A percentile compares a stretch with the other conserved stretches of the same genome.
phyloP scores from a whole-genome alignment of 2,797 vertebrate species.

The Agapornis canus region DNA sequence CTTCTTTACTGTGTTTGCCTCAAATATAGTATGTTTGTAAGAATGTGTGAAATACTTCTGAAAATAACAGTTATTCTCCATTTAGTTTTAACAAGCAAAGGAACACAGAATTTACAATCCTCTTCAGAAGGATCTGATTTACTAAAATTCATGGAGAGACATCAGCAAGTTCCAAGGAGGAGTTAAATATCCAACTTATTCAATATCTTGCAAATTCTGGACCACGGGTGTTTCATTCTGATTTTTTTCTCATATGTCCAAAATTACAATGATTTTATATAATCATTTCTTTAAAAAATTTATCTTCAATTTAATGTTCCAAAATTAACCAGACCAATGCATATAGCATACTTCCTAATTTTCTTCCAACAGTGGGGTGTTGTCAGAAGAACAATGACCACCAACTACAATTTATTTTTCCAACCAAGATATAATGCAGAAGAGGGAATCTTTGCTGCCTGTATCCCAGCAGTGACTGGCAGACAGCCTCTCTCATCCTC shows the following conservation, averaged over 20 bases:
- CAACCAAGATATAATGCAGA: not conserved
- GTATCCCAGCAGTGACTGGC: not conserved
- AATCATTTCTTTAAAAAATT: not conserved
- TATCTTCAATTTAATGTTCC: not conserved
- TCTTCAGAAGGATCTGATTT: not conserved
- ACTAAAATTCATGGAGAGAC: not conserved
- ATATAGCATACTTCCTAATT: not conserved
- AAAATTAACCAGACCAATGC: not conserved
- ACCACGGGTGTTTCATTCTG: not conserved
- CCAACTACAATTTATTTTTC: not conserved
- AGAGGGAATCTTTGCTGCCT: not conserved
- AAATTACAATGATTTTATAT: not conserved
- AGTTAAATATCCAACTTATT: not conserved
- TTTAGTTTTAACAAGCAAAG: conserved; percentile 47
- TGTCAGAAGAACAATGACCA: not conserved
- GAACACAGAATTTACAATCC: not conserved
- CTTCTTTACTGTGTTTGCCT: conserved; percentile 62
- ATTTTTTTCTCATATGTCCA: not conserved
- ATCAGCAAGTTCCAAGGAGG: not conserved
- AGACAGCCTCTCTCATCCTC: not conserved
- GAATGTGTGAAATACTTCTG: conserved; percentile 60
- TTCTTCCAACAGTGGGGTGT: not conserved
- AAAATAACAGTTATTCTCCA: conserved; percentile 49
- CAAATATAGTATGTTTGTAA: conserved; percentile 66
- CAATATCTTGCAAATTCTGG: not conserved